These are phyloP conservation scores for Oligia latruncula DNA, from an alignment of 2,888 invertebrate species.

Conservation along the genomic window DNA sequence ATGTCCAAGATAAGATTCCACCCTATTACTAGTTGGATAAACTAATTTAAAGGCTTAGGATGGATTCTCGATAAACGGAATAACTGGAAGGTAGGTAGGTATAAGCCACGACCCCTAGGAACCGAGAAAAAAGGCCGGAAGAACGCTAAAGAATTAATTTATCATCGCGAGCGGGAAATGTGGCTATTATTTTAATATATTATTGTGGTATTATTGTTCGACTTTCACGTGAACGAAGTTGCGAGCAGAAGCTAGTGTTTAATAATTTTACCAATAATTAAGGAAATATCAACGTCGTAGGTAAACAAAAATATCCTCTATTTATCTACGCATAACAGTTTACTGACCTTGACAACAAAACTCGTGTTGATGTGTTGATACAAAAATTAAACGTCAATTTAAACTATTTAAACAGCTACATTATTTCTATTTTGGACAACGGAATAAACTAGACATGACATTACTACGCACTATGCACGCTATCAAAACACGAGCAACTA, in stretches of 20 bases:
- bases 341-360: constrained; percentile 50
- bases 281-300: not conserved
- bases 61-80: no score
- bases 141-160: no score
- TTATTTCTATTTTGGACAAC: constrained; percentile 53
- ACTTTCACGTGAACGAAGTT: not conserved
- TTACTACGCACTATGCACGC: constrained; percentile 57
- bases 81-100: no score
- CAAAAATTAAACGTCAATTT: constrained; percentile 43
- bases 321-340: constrained; percentile 20
- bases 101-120: no score
- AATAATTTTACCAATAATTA: not conserved
- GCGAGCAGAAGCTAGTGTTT: not conserved
- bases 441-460: constrained; percentile 27
- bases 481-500: constrained; percentile 29
- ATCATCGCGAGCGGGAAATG: not conserved
- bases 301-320: constrained; percentile 3
- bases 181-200: not conserved
- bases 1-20: not conserved
- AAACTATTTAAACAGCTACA: constrained; percentile 47
- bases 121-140: no score
- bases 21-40: no score
- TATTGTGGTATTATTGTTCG: not conserved
- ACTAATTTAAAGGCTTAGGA: no score
- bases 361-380: constrained; percentile 33